Evolutionary conservation across 2,113 vertebrate genomes (phyloP), one percentile per base, ranked within the genome.

Genomic region (Hipposideros armiger): DNA sequence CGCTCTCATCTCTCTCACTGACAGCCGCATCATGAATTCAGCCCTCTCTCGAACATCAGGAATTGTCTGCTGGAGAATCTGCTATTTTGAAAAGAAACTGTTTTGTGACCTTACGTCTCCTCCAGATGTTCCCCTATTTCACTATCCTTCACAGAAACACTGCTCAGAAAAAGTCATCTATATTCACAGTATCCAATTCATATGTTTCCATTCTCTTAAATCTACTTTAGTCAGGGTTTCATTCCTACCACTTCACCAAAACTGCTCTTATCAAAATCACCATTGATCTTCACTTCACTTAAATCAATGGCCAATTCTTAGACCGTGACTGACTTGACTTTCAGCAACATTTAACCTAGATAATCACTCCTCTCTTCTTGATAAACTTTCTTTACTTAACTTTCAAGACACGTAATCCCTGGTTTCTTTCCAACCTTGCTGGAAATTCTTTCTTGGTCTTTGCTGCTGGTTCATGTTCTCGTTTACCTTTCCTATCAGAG

Each of bases 71-170:
- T 72, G 11, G 24, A 52, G 24, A 50, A 50, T n/a, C 13, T 76
- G 50, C 64, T 87, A 80, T 40, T 93, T 67, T 82, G 74, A 73
- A 95, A 87, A 93, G 40, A 91, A 93, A 45, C 76, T 85, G 15
- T 45, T 67, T 88, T 60, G 72, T 66, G 32, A 74, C 56, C 62
- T 95, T 73, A 87, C 45, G 62, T 87, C 17, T 52, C 47, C 26
- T 88, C 45, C 16, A 92, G 28, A 10, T 62, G 24, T 15, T 83
- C 26, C 26, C 66, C 62, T 78, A 52, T 81, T 97, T 96, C 45
- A 64, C 3, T 30, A 64, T 28, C 7, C 11, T 78, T 84, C 58
- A 67, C 0, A 69, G 58, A 1, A 95, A 86, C 69, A 91, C 24
- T 30, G 30, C 62, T 67, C 32, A 47, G 26, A 77, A 83, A 81